phyloP scores from a whole-genome alignment of 2,113 vertebrate genomes.

The Piaya cayana region DNA sequence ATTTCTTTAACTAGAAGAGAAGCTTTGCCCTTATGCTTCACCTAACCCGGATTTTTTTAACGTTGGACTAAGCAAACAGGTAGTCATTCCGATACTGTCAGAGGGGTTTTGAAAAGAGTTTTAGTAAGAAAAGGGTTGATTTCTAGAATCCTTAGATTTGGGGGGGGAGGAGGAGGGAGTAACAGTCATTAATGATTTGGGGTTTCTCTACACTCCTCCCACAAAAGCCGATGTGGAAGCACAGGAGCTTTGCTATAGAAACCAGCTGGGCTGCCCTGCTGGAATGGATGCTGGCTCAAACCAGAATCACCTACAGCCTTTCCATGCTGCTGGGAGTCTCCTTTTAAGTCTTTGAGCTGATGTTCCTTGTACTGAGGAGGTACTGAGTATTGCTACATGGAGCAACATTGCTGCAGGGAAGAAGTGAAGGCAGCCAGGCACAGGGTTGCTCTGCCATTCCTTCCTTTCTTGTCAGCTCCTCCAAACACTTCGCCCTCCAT shows the following conservation, averaged over 20 bases:
- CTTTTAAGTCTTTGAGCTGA: not conserved
- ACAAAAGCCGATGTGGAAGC: not conserved
- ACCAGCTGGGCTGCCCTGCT: not conserved
- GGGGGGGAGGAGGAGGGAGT: not conserved
- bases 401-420: not conserved
- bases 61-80: not conserved
- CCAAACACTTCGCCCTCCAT: not conserved
- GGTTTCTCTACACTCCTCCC: not conserved
- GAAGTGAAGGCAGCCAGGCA: not conserved
- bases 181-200: not conserved
- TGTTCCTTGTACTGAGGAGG: not conserved
- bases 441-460: not conserved
- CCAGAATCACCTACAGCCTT: not conserved
- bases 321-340: not conserved
- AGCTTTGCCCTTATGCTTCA: not conserved
- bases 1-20: slow-evolving; percentile 19
- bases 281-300: not conserved
- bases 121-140: not conserved
- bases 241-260: not conserved
- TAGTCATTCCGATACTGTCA: not conserved
- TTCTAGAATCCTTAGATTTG: not conserved
- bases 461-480: not conserved
- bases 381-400: fast-evolving
- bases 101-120: not conserved
- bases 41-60: not conserved